phyloP scores from a whole-genome alignment of 2,888 invertebrate species.

The Temnothorax rugatulus region DNA sequence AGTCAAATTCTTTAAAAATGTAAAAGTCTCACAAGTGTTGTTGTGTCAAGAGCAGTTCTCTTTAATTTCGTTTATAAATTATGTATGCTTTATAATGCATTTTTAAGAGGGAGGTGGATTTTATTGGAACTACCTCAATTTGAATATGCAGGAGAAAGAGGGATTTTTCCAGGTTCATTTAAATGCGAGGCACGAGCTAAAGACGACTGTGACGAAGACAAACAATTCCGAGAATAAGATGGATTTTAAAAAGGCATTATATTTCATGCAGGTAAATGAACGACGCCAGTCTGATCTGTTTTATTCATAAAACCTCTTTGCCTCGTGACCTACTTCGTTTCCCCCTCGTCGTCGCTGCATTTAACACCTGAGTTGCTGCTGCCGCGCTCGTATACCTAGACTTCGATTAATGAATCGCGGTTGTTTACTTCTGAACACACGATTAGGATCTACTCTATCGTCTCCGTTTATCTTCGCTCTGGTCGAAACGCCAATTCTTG shows the following conservation, averaged over 20 bases:
- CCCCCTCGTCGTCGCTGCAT: conserved; percentile 58
- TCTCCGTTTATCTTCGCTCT: background rate
- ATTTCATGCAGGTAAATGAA: conserved; percentile 29
- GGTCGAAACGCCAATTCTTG: background rate
- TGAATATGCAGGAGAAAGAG: background rate
- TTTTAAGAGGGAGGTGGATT: background rate
- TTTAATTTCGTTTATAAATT: background rate
- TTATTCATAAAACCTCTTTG: conserved; percentile 66
- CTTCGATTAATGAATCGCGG: conserved; percentile 63
- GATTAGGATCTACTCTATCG: conserved; percentile 2
- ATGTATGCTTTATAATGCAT: background rate
- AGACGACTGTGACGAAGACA: background rate
- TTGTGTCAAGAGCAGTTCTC: background rate
- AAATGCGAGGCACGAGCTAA: background rate
- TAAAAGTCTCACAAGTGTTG: background rate
- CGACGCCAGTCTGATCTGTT: conserved; percentile 20
- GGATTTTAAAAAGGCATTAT: conserved; percentile 5
- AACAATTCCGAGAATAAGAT: conserved; percentile 5
- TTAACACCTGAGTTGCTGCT: conserved; percentile 69
- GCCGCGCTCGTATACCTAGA: conserved; percentile 47
- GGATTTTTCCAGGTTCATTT: background rate
- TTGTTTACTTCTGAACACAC: background rate
- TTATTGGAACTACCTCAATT: background rate
- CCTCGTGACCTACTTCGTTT: conserved; percentile 66
- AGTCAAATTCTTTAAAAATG: background rate